Evolutionary conservation across 2,888 invertebrate genomes (phyloP).

Genomic region (Microplitis deprimator): DNA sequence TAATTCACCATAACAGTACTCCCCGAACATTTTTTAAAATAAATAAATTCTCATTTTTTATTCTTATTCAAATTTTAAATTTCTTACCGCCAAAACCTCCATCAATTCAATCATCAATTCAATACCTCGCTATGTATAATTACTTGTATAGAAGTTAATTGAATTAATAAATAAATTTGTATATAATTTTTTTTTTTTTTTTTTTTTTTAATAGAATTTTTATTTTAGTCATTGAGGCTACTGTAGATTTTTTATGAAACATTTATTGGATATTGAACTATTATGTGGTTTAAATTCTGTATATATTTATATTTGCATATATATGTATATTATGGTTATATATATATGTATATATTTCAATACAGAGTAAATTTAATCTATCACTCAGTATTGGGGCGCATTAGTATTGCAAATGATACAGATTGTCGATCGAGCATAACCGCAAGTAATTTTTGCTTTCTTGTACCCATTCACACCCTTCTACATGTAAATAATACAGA

Average conservation of each 20-base stretch:
- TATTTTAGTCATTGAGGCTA: not conserved
- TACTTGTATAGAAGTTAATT: too few species aligned
- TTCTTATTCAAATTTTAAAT: too few species aligned
- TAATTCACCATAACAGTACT: not conserved
- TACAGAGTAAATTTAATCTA: constrained; percentile 64
- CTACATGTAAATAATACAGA: constrained; percentile 65
- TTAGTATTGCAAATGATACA: constrained; percentile 43
- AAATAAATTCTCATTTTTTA: too few species aligned
- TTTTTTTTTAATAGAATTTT: not conserved
- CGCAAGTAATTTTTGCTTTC: constrained; percentile 55
- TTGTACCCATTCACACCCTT: constrained; percentile 35
- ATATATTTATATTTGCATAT: not conserved
- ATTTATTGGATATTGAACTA: not conserved
- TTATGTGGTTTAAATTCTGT: not conserved
- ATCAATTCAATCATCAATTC: too few species aligned
- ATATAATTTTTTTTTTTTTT: not conserved
- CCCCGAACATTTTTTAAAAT: too few species aligned
- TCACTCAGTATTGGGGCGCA: constrained; percentile 23
- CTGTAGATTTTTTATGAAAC: not conserved
- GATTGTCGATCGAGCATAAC: constrained; percentile 47
- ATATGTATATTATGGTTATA: not conserved
- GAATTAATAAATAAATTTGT: too few species aligned
- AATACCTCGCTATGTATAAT: too few species aligned
- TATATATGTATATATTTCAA: not conserved
- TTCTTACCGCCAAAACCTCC: too few species aligned